Conservation (phyloP, 35 echinoderm and acorn worm species). For the Anneissia japonica region DNA sequence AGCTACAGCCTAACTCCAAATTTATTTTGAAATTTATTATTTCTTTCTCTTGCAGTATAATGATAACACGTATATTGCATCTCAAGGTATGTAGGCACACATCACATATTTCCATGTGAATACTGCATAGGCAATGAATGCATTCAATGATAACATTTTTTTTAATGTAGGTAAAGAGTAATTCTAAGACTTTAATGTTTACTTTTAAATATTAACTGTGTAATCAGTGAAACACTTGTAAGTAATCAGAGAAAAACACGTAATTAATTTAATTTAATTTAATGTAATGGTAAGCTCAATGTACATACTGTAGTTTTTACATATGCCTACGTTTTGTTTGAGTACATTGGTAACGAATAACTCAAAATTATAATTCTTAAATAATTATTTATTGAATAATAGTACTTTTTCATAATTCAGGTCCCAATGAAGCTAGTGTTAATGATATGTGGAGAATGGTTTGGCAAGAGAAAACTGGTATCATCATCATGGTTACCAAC, state of each 20-base stretch:
- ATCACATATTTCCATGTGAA: not conserved
- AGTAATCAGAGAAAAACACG: too few relatives aligned
- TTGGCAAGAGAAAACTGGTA: conserved; percentile 58
- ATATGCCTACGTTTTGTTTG: not conserved
- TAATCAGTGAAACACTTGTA: too few relatives aligned
- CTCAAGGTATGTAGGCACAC: not conserved
- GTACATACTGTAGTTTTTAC: too few relatives aligned
- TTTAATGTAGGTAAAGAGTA: too few relatives aligned
- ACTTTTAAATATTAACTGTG: too few relatives aligned
- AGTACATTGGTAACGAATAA: not conserved
- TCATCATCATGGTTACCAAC: conserved; percentile 79
- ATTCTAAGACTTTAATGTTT: too few relatives aligned
- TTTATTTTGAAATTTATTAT: not conserved
- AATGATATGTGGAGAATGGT: conserved; percentile 88
- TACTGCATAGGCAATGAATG: too few relatives aligned
- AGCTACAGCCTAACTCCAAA: not conserved
- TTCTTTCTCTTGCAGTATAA: not conserved
- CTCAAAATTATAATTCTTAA: not conserved
- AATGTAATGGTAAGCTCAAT: too few relatives aligned
- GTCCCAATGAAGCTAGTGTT: conserved; percentile 48
- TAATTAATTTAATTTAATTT: too few relatives aligned
- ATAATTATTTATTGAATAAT: not conserved
- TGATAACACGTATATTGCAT: not conserved
- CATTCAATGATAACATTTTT: too few relatives aligned
- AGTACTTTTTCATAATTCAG: not conserved